Evolutionary conservation across 92 coral and sea anemone species (phyloP), one percentile per base, ranked within the genome.

Genomic region (Bergia puertoricense): DNA sequence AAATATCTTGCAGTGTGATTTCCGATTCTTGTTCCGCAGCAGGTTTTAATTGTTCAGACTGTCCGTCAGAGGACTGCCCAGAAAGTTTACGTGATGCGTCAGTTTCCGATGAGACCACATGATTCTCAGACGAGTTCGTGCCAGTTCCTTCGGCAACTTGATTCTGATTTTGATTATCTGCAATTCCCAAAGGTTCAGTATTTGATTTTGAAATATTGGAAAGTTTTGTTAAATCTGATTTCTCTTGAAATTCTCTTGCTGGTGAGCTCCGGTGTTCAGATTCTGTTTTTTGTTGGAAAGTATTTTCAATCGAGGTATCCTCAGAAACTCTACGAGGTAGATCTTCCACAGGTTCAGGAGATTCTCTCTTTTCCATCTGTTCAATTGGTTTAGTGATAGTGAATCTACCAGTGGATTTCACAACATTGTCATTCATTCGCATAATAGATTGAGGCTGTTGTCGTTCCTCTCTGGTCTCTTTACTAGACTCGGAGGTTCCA

Each of bases 1-100:
- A 77, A 18, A 38, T 77, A 85, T 93, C 94, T 76, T 89, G 93
- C 68, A 92, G 74, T 16, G 94, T 90, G 40, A 93, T 77, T 56
- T 89, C 95, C 23, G 89, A 38, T 69, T 90, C 81, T 76, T 79
- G 91, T 62, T 38, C 40, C 0, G 68, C 36, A 2, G 38, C 38
- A 77, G 76, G 81, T 44, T 77, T 92, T 18, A 72, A 30, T 66
- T 89, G 92, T 39, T 92, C 90, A 66, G 68, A 40, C 20, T 42
- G 77, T 5, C 37, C 54, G 0, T 82, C 86, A 9, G 75, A 43
- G 6, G 86, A 11, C 50, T 82, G 86, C 76, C 38, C 42, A 2
- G 76, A 43, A 66, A 62, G 16, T 30, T 45, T 82, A 10, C 75
- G 76, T 20, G 40, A 43, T 36, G 23, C 10, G 20, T 16, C 23